Evolutionary conservation across 2,113 vertebrate species (phyloP).

Genomic region (Aptenodytes patagonicus): DNA sequence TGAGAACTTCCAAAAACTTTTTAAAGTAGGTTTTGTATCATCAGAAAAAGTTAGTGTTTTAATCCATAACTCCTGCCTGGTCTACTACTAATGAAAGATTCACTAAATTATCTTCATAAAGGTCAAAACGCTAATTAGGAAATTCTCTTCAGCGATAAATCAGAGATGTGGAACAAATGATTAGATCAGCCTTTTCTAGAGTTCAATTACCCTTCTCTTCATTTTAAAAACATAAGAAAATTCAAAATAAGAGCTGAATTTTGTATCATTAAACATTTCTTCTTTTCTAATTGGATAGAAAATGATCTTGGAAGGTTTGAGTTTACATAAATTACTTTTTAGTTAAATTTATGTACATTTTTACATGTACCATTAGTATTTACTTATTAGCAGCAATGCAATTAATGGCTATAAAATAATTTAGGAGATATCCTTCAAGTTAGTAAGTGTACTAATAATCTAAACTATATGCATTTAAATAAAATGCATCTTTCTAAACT

Average conservation of each 20-base stretch:
- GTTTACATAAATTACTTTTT: background rate
- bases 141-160: constrained; percentile 58
- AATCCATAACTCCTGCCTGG: background rate
- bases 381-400: background rate
- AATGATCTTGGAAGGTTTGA: background rate
- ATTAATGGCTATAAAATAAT: background rate
- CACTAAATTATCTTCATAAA: constrained; percentile 65
- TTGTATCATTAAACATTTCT: background rate
- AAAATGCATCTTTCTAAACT: background rate
- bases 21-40: background rate
- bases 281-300: background rate
- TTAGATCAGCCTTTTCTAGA: constrained; percentile 45
- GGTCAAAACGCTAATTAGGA: constrained; percentile 71
- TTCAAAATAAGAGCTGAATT: background rate
- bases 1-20: background rate
- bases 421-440: background rate
- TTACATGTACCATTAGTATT: background rate
- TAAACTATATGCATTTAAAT: background rate
- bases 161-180: constrained; percentile 42
- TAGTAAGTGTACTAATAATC: background rate
- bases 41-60: background rate
- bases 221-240: constrained; percentile 16
- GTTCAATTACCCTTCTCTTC: background rate
- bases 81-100: constrained; percentile 59
- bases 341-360: background rate